Percentiles rank a stretch among this genome's conserved stretches.
Evolutionary conservation across 2,888 invertebrate genomes (phyloP).

Genomic region (Laspeyria flexula): DNA sequence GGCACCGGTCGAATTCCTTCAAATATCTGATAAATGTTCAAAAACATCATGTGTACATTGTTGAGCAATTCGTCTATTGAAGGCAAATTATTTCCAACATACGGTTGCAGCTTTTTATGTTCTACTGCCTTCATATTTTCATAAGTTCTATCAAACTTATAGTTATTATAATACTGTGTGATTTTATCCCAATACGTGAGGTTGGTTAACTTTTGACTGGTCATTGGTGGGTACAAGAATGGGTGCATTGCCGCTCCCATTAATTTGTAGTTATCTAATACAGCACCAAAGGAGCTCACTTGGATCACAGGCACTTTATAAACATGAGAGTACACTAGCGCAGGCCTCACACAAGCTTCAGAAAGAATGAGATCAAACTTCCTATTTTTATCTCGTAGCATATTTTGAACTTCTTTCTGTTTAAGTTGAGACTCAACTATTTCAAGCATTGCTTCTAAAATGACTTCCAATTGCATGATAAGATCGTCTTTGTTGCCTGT

Average conservation of each 20-base stretch:
- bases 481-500: conserved; percentile 22
- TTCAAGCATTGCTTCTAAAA: not conserved
- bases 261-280: conserved; percentile 29
- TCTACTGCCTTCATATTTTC: conserved; percentile 5
- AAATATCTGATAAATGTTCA: conserved; percentile 67
- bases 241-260: conserved; percentile 54
- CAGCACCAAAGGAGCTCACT: conserved; percentile 52
- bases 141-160: not conserved
- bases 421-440: conserved; percentile 37
- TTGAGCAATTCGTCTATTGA: conserved; percentile 35
- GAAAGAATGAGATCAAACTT: conserved; percentile 43
- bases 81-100: conserved; percentile 35
- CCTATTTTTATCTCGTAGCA: conserved; percentile 29
- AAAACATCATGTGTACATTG: conserved; percentile 62
- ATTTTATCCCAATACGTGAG: conserved; percentile 52
- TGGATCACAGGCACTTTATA: conserved; percentile 50
- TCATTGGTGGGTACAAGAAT: conserved; percentile 45
- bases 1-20: conserved; percentile 62
- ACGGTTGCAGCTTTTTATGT: conserved; percentile 4
- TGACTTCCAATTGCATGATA: conserved; percentile 18
- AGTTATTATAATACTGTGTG: conserved; percentile 34
- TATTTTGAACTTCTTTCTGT: conserved; percentile 30
- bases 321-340: conserved; percentile 39
- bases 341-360: conserved; percentile 43
- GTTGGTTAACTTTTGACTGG: conserved; percentile 40